phyloP scores from a whole-genome alignment of 2,797 vertebrate genomes.

The Phataginus tetradactyla region DNA sequence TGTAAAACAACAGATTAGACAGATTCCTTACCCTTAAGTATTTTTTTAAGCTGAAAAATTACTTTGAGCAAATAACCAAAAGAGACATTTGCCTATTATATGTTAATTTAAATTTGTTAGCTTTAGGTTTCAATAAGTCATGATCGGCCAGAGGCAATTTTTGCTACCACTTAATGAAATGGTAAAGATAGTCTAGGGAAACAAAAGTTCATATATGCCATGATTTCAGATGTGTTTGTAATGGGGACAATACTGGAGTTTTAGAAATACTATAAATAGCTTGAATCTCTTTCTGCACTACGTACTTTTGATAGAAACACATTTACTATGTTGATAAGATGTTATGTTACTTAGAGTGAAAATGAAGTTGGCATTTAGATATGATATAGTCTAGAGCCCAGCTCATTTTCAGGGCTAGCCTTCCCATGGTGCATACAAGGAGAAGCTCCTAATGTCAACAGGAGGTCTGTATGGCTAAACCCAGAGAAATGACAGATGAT shows the following conservation, averaged over 20 bases:
- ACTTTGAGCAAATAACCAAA: constrained; percentile 81
- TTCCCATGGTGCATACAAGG: constrained; percentile 67
- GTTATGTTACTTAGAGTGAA: constrained; percentile 62
- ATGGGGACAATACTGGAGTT: constrained; percentile 80
- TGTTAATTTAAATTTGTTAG: constrained; percentile 86
- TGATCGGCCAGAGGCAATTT: constrained; percentile 75
- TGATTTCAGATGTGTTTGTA: constrained; percentile 76
- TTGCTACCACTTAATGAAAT: constrained; percentile 67
- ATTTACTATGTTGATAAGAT: constrained; percentile 57
- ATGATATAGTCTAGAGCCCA: constrained; percentile 56
- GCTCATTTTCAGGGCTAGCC: not conserved
- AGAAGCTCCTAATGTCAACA: constrained; percentile 41
- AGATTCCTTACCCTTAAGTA: constrained; percentile 72
- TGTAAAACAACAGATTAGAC: constrained; percentile 69
- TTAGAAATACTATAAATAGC: constrained; percentile 72
- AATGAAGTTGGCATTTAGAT: constrained; percentile 76
- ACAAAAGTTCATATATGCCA: constrained; percentile 75
- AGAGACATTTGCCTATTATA: constrained; percentile 73
- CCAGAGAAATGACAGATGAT: constrained; percentile 61
- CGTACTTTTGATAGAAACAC: constrained; percentile 75
- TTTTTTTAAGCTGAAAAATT: constrained; percentile 75
- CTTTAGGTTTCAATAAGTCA: constrained; percentile 84
- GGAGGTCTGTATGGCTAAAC: not conserved
- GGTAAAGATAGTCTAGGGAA: constrained; percentile 64
- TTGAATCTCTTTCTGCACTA: constrained; percentile 76